phyloP scores from a whole-genome alignment of 1,140 invertebrate species.

The Globodera rostochiensis region DNA sequence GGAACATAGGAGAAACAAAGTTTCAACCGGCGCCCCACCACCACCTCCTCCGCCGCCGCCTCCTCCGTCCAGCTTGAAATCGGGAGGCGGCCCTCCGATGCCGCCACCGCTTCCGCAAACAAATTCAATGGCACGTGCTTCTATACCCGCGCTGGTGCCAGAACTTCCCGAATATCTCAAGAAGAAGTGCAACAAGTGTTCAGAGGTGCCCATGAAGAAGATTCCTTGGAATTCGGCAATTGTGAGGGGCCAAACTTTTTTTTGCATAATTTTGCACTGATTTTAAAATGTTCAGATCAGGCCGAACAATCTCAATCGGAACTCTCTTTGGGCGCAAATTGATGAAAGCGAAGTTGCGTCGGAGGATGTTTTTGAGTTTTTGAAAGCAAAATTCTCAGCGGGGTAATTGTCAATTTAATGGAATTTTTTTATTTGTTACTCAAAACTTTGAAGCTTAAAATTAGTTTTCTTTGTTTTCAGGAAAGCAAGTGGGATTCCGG shows the following conservation, averaged over 20 bases:
- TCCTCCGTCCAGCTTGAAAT: too few species aligned
- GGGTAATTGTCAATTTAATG: conserved; percentile 16
- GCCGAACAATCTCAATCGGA: conserved; percentile 41
- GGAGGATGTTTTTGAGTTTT: conserved; percentile 40
- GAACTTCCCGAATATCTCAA: conserved; percentile 40
- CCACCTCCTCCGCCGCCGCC: conserved; percentile 29
- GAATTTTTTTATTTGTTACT: too few species aligned
- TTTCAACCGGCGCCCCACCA: background rate
- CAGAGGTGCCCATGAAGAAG: conserved; percentile 51
- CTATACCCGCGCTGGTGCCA: conserved; percentile 16
- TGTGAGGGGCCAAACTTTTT: conserved; percentile 18
- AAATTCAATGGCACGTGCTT: background rate
- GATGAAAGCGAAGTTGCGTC: conserved; percentile 41
- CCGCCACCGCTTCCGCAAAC: conserved; percentile 32
- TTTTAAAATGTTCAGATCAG: conserved; percentile 37
- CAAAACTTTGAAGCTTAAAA: background rate
- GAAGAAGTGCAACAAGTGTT: conserved; percentile 22
- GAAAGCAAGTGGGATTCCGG: background rate
- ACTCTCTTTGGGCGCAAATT: conserved; percentile 48
- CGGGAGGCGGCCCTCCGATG: conserved; percentile 13
- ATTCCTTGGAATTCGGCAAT: conserved; percentile 43
- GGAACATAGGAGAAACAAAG: background rate
- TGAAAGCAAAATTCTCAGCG: conserved; percentile 46
- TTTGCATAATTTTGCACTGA: background rate
- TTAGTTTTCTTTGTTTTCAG: conserved; percentile 5